phyloP scores from a whole-genome alignment of 2,113 vertebrate species.

The Platichthys flesus region DNA sequence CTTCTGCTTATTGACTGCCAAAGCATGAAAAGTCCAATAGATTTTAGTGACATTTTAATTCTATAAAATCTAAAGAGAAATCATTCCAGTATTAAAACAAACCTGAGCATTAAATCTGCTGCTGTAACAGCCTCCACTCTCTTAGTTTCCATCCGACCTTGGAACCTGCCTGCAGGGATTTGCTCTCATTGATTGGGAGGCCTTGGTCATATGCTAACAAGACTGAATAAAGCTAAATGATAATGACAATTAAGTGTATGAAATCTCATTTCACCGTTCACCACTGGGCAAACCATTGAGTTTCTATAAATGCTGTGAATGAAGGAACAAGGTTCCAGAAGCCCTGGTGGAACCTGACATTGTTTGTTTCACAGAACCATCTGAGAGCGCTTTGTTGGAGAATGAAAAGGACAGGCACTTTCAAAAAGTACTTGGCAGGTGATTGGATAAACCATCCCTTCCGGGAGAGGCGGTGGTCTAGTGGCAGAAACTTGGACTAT shows the following conservation, averaged over 20 bases:
- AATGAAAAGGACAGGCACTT: background rate
- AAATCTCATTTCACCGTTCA: background rate
- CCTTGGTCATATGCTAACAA: background rate
- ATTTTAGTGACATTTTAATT: background rate
- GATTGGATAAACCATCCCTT: background rate
- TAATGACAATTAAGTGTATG: too few species aligned
- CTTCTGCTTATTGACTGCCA: background rate
- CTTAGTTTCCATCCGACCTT: background rate
- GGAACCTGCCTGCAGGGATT: background rate
- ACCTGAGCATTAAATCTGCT: background rate
- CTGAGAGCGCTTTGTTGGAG: background rate
- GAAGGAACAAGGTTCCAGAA: background rate
- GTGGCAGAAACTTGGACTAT: too few species aligned
- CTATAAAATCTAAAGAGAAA: background rate
- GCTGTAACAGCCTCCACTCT: background rate
- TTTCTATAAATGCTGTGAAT: background rate
- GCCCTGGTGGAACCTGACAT: background rate
- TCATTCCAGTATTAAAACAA: too few species aligned
- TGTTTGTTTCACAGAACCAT: background rate
- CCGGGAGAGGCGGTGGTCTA: too few species aligned
- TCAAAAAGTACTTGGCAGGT: background rate
- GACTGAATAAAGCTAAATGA: background rate
- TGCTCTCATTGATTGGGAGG: background rate
- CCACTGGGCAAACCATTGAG: background rate
- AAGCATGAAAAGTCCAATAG: too few species aligned